Base-by-base conservation (phyloP, 2,888 invertebrate genomes). In the Drosophila kuntzei region DNA sequence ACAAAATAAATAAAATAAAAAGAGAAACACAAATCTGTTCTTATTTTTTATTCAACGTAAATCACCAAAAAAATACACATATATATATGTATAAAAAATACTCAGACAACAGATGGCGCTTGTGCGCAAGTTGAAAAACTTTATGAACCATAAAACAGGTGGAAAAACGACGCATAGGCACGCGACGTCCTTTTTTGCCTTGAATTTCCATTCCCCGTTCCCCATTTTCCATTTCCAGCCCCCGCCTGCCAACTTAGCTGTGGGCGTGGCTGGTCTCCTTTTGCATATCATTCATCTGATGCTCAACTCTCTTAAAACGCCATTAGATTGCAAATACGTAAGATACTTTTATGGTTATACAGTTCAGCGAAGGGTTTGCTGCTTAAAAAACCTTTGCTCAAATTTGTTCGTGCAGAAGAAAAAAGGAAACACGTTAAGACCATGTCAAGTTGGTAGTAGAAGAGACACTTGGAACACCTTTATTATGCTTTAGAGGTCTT, bases 61-160 rank as follows among this genome's bases (percentile, higher is more conserved):
- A 37, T 27, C 44, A 36, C 41, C 47, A 22, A 37, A 46, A 47
- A 60, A 57, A 25, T 2, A 25, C n/a, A n/a, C n/a, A 34, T 2
- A 9, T n/a, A n/a, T n/a, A 5, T n/a, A 34, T n/a, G 34, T 9
- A 27, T 27, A 22, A 36, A 36, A 5, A 18, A 60, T n/a, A n/a
- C 59, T 39, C 70, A 67, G 71, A 54, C 62, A 63, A 61, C 76
- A 77, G 61, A 64, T 63, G 70, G 71, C 79, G 71, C 67, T 57
- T 18, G 32, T 29, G 29, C 27, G 43, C 71, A 63, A 50, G 49
- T 49, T 50, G 54, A 32, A 57, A 68, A 83, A 81, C 62, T 87
- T 83, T 85, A 87, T 87, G 85, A 82, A 72, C 87, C 85, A 85
- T 87, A 85, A 83, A 83, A 69, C 82, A 82, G 87, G 79, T 87